A percentile compares a stretch with the other conserved stretches of the same genome.
These are phyloP conservation scores for Pungitius pungitius DNA, from an alignment of 2,113 vertebrate species.

Conservation along the genomic window DNA sequence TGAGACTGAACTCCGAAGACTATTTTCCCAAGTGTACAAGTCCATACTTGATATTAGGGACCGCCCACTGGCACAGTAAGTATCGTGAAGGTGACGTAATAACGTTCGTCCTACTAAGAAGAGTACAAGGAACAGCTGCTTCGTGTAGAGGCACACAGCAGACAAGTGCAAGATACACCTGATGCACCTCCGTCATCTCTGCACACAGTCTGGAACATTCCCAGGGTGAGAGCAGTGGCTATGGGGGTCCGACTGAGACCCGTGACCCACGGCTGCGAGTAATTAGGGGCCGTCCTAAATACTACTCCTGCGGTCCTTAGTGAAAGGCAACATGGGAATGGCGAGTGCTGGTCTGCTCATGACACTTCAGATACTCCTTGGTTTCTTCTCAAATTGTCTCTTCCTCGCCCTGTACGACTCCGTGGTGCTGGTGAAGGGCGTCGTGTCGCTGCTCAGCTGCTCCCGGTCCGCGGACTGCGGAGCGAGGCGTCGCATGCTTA, in stretches of 20 bases:
- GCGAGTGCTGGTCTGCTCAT: conserved; percentile 93
- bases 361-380: conserved; percentile 94
- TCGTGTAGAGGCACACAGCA: conserved; percentile 24
- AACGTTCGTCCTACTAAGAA: conserved; percentile 75
- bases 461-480: conserved; percentile 81
- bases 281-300: conserved; percentile 44
- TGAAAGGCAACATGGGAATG: conserved; percentile 82
- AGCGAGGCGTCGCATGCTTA: conserved; percentile 94
- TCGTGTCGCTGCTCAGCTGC: conserved; percentile 88
- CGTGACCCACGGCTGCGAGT: background rate
- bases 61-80: background rate
- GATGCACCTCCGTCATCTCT: background rate
- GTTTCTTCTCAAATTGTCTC: conserved; percentile 98
- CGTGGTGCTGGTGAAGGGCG: conserved; percentile 92
- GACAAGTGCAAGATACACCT: background rate
- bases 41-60: too few species aligned
- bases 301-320: conserved; percentile 2
- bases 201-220: conserved; percentile 6
- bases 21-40: too few species aligned
- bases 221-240: background rate
- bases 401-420: conserved; percentile 97
- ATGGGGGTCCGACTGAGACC: conserved; percentile 40
- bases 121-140: conserved; percentile 79
- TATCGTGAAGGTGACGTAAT: conserved; percentile 93
- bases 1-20: too few species aligned